phyloP scores from a whole-genome alignment of 1,140 invertebrate genomes.

The Trachymyrmex septentrionalis region DNA sequence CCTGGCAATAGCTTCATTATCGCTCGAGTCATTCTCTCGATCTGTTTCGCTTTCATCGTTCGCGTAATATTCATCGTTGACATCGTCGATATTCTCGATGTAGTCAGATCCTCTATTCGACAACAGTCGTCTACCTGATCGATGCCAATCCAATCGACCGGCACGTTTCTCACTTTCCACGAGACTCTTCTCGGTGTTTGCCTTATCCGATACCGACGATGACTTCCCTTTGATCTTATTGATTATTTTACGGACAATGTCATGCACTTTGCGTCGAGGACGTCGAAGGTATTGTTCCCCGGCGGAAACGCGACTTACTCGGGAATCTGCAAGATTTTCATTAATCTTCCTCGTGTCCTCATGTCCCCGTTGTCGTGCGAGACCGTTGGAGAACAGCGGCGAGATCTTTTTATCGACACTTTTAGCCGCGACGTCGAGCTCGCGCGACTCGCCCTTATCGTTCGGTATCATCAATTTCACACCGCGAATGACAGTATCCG shows the following conservation, averaged over 20 bases:
- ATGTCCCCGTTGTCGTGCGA: constrained; percentile 16
- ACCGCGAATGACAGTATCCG: constrained; percentile 47
- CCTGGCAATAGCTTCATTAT: constrained; percentile 45
- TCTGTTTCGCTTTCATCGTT: constrained; percentile 8
- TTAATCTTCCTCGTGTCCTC: constrained; percentile 47
- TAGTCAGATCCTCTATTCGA: constrained; percentile 8
- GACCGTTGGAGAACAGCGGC: neutral
- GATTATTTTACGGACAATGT: constrained; percentile 28
- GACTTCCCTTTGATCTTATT: neutral
- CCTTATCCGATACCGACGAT: neutral
- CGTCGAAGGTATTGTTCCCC: neutral
- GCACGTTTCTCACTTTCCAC: neutral
- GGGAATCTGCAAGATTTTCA: constrained; percentile 30
- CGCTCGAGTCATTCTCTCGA: constrained; percentile 11
- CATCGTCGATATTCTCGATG: neutral
- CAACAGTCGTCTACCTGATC: constrained; percentile 20
- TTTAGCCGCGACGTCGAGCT: constrained; percentile 26
- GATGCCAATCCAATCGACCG: constrained; percentile 12
- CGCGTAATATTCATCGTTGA: constrained; percentile 35
- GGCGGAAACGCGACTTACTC: neutral
- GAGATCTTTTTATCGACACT: constrained; percentile 29
- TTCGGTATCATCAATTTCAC: constrained; percentile 51
- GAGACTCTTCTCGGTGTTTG: neutral
- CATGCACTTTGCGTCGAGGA: constrained; percentile 5
- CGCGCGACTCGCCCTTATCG: constrained; percentile 26